Conservation (phyloP, 2,888 invertebrate species). For the Salpingus planirostris region DNA sequence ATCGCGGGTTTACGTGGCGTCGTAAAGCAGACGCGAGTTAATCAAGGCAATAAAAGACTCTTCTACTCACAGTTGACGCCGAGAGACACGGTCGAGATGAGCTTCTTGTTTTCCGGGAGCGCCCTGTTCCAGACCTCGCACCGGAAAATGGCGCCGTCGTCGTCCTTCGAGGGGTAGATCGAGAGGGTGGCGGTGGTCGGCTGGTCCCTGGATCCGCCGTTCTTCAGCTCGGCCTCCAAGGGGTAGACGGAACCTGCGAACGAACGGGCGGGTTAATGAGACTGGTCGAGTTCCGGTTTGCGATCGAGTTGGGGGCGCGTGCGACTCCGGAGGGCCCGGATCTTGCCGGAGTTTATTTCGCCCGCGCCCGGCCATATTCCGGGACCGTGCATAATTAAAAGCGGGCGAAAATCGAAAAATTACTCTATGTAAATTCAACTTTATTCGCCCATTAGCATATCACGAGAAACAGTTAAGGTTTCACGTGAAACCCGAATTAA, state of each 20-base stretch:
- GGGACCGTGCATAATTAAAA: no score
- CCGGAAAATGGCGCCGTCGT: constrained; percentile 74
- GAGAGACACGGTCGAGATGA: constrained; percentile 70
- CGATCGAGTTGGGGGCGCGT: no score
- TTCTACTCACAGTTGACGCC: constrained; percentile 88
- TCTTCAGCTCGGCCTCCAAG: constrained; percentile 58
- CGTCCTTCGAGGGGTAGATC: constrained; percentile 70
- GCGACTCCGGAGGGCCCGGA: no score
- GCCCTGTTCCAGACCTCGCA: constrained; percentile 88
- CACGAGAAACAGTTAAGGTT: constrained; percentile 6
- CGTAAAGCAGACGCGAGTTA: no score
- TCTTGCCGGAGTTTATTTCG: no score
- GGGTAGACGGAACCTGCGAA: constrained; percentile 58
- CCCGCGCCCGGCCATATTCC: no score
- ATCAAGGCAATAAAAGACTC: no score
- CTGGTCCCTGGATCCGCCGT: constrained; percentile 64
- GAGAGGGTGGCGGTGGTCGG: constrained; percentile 67
- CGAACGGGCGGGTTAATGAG: no score
- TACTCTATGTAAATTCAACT: constrained; percentile 5
- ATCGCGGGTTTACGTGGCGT: no score
- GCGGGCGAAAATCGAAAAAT: no score
- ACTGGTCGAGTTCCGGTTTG: no score
- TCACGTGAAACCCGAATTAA: constrained; percentile 14
- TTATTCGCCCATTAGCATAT: constrained; percentile 2
- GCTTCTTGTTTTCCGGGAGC: constrained; percentile 69